Percentiles rank a stretch among this genome's conserved stretches.
phyloP scores from a whole-genome alignment of 2,113 vertebrate species.

The Cisticola juncidis region DNA sequence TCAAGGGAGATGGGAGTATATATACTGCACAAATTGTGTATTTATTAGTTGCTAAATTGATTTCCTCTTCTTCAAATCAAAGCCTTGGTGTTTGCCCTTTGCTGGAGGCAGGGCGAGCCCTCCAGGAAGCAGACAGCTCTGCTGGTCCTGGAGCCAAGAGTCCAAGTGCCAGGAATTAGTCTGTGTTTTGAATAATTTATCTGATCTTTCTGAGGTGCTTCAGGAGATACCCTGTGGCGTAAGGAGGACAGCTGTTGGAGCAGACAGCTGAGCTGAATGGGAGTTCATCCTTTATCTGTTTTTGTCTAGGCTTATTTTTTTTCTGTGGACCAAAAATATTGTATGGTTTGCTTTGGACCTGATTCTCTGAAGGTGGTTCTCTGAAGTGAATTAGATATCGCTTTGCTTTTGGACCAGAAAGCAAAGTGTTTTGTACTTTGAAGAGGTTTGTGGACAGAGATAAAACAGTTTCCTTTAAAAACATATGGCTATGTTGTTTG shows the following conservation, averaged over 20 bases:
- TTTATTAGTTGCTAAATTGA: constrained; percentile 57
- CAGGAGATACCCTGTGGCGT: background rate
- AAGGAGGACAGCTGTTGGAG: background rate
- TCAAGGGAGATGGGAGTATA: background rate
- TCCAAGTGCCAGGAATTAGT: background rate
- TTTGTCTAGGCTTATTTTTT: background rate
- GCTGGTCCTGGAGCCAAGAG: background rate
- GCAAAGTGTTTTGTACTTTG: constrained; percentile 22
- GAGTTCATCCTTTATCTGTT: background rate
- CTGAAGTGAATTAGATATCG: background rate
- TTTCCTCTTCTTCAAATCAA: constrained; percentile 20
- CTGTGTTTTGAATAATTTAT: constrained; percentile 40
- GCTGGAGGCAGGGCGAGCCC: background rate
- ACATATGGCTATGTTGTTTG: background rate
- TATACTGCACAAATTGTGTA: background rate
- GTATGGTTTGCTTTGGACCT: constrained; percentile 29
- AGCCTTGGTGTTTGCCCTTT: constrained; percentile 24
- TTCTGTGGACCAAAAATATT: background rate
- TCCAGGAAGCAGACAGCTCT: background rate
- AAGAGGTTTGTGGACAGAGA: constrained; percentile 44
- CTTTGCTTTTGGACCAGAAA: constrained; percentile 10
- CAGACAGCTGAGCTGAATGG: background rate
- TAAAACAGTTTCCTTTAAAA: constrained; percentile 54
- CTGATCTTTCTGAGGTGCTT: constrained; percentile 22
- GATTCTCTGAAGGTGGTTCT: background rate